phyloP scores from a whole-genome alignment of 2,113 vertebrate species.

The Ophthalmolycus amberensis region DNA sequence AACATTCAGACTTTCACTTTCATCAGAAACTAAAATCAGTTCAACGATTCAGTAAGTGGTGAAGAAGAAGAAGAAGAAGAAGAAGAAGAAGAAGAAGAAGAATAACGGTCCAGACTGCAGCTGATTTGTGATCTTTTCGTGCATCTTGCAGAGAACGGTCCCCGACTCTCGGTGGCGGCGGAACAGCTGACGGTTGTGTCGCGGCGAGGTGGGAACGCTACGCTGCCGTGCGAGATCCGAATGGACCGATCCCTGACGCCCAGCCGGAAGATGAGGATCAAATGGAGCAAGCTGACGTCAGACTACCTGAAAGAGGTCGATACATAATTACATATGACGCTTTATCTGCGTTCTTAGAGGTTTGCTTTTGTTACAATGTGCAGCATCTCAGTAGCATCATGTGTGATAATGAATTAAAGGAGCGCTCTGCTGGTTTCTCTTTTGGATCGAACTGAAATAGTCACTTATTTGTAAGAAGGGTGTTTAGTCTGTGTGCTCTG shows the following conservation, averaged over 20 bases:
- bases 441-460: background rate
- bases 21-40: background rate
- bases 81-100: too few species aligned
- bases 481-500: background rate
- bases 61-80: background rate
- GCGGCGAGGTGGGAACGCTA: slow-evolving; percentile 90
- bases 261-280: slow-evolving; percentile 91
- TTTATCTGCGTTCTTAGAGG: background rate
- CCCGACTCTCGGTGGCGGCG: slow-evolving; percentile 88
- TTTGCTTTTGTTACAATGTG: background rate
- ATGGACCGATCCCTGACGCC: slow-evolving; percentile 85
- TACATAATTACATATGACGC: background rate
- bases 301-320: slow-evolving; percentile 94
- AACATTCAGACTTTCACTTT: background rate
- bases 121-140: too few species aligned
- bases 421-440: background rate
- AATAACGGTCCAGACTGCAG: background rate
- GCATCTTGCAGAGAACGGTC: slow-evolving; percentile 86
- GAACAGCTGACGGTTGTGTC: slow-evolving; percentile 91
- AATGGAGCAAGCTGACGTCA: slow-evolving; percentile 98
- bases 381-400: too few species aligned
- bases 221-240: slow-evolving; percentile 91
- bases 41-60: background rate
- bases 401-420: background rate
- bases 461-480: background rate